phyloP scores from a whole-genome alignment of 2,797 vertebrate species.

The Typhlichthys subterraneus region DNA sequence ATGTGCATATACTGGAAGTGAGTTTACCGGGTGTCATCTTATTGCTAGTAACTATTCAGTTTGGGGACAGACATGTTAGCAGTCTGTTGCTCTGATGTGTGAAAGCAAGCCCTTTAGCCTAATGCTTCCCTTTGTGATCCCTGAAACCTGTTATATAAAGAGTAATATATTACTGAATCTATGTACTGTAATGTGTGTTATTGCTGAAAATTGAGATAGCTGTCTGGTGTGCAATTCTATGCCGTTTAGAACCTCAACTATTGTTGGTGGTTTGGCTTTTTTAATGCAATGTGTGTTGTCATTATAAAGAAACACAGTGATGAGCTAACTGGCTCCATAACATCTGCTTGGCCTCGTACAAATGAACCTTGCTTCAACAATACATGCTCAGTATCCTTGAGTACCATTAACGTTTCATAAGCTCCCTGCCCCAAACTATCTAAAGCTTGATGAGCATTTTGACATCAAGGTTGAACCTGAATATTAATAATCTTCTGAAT shows the following conservation, averaged over 20 bases:
- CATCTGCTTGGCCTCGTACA: constrained; percentile 54
- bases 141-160: constrained; percentile 71
- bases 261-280: constrained; percentile 44
- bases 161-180: constrained; percentile 54
- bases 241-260: constrained; percentile 21
- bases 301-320: constrained; percentile 48
- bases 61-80: constrained; percentile 40
- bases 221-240: constrained; percentile 46
- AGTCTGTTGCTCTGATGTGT: constrained; percentile 67
- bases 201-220: constrained; percentile 66
- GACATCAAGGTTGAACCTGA: constrained; percentile 64
- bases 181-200: constrained; percentile 64
- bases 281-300: constrained; percentile 35
- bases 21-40: constrained; percentile 55
- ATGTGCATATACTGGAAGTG: constrained; percentile 53
- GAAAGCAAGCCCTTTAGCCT: constrained; percentile 38
- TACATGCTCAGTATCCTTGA: constrained; percentile 7
- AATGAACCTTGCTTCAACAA: constrained; percentile 14
- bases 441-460: constrained; percentile 44
- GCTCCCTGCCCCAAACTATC: constrained; percentile 21
- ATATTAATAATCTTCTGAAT: constrained; percentile 43
- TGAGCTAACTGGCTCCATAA: constrained; percentile 27
- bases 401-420: constrained; percentile 14
- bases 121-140: constrained; percentile 52
- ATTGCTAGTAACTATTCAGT: constrained; percentile 67